These are phyloP conservation scores for Eidolon helvum DNA, from an alignment of 2,113 vertebrate species.

Conservation along the genomic window DNA sequence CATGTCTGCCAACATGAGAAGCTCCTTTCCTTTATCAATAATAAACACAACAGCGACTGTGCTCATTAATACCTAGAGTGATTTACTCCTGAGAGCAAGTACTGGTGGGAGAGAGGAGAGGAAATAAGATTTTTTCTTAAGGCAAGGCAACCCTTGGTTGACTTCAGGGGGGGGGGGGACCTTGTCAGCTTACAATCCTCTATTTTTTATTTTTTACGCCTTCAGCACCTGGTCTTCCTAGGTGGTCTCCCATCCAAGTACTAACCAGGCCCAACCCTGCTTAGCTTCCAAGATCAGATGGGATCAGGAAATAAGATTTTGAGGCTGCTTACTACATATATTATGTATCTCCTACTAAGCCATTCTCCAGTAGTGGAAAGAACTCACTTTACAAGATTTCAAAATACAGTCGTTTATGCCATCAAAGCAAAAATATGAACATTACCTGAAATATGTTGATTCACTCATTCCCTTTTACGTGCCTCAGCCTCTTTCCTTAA, in stretches of 20 bases:
- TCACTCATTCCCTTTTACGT: neutral
- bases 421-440: neutral
- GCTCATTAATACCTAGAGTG: neutral
- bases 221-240: too few relatives aligned
- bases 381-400: neutral
- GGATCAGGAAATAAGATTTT: too few relatives aligned
- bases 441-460: neutral
- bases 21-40: neutral
- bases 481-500: neutral
- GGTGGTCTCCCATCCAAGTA: too few relatives aligned
- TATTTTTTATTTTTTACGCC: too few relatives aligned
- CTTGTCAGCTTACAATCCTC: too few relatives aligned
- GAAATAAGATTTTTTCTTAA: neutral
- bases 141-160: too few relatives aligned
- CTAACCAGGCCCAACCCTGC: too few relatives aligned
- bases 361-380: neutral
- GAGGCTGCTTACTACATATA: neutral
- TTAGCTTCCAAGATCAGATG: too few relatives aligned
- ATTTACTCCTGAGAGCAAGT: neutral
- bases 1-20: neutral
- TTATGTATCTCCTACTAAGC: neutral
- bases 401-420: neutral
- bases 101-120: neutral
- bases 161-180: too few relatives aligned
- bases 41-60: neutral